Evolutionary conservation across 2,797 vertebrate genomes (phyloP), one percentile per base, ranked within the genome.

Genomic region (Ctenochaetus hawaiiensis): DNA sequence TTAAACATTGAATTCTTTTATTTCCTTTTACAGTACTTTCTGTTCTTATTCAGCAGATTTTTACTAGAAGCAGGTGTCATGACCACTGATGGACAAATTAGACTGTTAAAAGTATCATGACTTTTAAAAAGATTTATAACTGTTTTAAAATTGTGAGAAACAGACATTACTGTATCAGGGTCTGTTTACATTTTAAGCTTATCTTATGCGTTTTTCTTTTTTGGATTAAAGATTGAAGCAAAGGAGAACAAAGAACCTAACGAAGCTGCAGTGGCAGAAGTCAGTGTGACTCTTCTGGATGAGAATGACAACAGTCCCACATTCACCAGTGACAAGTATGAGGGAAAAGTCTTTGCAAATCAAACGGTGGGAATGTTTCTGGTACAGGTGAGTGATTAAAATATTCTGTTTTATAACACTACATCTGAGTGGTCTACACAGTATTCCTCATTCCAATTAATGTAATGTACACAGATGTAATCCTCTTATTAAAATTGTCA

Each of bases 221-320:
- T 75, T 23, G 6, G 43, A 65, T 51, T 5, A 60, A 88, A 96
- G 96, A 93, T 96, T 30, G 85, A 89, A 80, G 96, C 95, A 2
- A 84, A 1, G 49, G 95, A 96, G 49, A 78, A 66, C 0, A 23
- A 88, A 18, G 0, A 44, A 1, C 94, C 91, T 9, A 12, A 86
- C 0, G 0, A 3, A 0, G 30, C 11, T 14, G 52, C 0, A 2
- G 0, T 0, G 5, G 89, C 72, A 9, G 1, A 18, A 8, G 92
- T 96, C 75, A 89, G 12, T 2, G 57, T 96, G 26, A 30, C 61
- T 53, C 81, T 96, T 52, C 78, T 92, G 20, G 96, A 96, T 67
- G 94, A 93, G 77, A 96, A 96, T 13, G 96, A 96, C 86, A 96
- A 95, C 92, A 94, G 71, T 67, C 96, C 95, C 8, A 8, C n/a